Percentiles rank a stretch among this genome's conserved stretches.
Evolutionary conservation across 1,140 invertebrate genomes (phyloP).

Genomic region (Lordiphosa stackelbergi): DNA sequence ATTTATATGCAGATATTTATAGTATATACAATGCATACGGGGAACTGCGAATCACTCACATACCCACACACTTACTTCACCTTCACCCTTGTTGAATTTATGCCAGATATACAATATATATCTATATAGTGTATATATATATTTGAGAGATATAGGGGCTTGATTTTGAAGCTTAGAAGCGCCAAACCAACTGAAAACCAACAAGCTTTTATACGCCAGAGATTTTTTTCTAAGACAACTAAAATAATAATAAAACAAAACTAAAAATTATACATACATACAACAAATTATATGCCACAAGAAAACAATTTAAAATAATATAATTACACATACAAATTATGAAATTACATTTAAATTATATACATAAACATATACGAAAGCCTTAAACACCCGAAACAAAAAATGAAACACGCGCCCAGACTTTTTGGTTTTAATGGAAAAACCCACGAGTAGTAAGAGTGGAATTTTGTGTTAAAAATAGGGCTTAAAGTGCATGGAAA

Average conservation of each 20-base stretch:
- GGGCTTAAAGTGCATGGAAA: too few relatives aligned
- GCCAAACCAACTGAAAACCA: conserved; percentile 39
- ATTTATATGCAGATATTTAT: conserved; percentile 20
- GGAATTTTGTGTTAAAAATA: too few relatives aligned
- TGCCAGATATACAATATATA: conserved; percentile 11
- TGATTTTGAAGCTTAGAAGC: conserved; percentile 40
- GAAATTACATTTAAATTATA: too few relatives aligned
- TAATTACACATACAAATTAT: too few relatives aligned
- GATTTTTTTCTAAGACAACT: conserved; percentile 62
- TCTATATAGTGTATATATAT: conserved; percentile 22
- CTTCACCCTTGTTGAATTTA: too few relatives aligned
- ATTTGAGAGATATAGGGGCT: conserved; percentile 6
- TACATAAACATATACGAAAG: too few relatives aligned
- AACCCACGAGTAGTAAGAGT: too few relatives aligned
- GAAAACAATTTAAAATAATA: conserved; percentile 20
- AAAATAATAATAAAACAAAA: conserved; percentile 27
- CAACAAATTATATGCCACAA: conserved; percentile 4
- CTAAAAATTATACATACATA: conserved; percentile 3
- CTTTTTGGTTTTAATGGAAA: too few relatives aligned
- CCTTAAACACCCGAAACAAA: background rate
- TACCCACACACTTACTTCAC: conserved; percentile 5
- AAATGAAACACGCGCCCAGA: background rate
- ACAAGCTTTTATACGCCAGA: conserved; percentile 71
- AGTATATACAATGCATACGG: conserved; percentile 22
- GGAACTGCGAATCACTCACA: background rate